phyloP scores from a whole-genome alignment of 2,888 invertebrate genomes.

The Drosophila prolongata region DNA sequence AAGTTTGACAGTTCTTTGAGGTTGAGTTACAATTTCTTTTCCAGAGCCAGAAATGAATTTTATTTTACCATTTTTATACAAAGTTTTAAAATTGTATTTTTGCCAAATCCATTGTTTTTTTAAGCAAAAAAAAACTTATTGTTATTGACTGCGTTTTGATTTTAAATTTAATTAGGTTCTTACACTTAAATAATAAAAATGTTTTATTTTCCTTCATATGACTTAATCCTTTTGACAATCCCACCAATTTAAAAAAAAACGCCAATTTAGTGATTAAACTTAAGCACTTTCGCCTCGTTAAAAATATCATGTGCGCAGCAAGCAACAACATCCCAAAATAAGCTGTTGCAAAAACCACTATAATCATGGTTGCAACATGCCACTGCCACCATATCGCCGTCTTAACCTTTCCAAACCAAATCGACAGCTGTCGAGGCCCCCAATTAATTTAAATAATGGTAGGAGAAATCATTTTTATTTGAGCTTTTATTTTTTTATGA shows the following conservation, averaged over 20 bases:
- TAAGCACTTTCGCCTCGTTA: slow-evolving; percentile 19
- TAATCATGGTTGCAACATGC: slow-evolving; percentile 49
- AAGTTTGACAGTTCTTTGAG: slow-evolving; percentile 32
- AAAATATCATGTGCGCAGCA: slow-evolving; percentile 47
- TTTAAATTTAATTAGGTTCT: too few relatives aligned
- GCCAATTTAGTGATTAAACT: slow-evolving; percentile 14
- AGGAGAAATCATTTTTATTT: neutral
- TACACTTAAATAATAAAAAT: too few relatives aligned
- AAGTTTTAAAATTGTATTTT: too few relatives aligned
- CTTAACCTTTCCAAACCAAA: slow-evolving; percentile 40
- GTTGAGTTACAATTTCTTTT: slow-evolving; percentile 4
- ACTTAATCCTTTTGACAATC: too few relatives aligned
- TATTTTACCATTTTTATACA: too few relatives aligned
- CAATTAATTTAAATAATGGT: slow-evolving; percentile 27
- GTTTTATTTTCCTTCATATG: too few relatives aligned
- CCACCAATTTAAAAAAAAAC: neutral
- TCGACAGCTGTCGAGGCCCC: slow-evolving; percentile 8
- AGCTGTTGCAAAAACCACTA: slow-evolving; percentile 52
- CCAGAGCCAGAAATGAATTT: neutral
- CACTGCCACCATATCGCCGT: slow-evolving; percentile 11
- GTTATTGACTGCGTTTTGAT: too few relatives aligned
- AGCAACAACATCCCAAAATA: slow-evolving; percentile 20
- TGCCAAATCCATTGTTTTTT: too few relatives aligned
- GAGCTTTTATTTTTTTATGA: slow-evolving; percentile 15
- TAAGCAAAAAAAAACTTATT: too few relatives aligned